phyloP scores from a whole-genome alignment of 2,888 invertebrate species.

The Ornithoptera priamus region DNA sequence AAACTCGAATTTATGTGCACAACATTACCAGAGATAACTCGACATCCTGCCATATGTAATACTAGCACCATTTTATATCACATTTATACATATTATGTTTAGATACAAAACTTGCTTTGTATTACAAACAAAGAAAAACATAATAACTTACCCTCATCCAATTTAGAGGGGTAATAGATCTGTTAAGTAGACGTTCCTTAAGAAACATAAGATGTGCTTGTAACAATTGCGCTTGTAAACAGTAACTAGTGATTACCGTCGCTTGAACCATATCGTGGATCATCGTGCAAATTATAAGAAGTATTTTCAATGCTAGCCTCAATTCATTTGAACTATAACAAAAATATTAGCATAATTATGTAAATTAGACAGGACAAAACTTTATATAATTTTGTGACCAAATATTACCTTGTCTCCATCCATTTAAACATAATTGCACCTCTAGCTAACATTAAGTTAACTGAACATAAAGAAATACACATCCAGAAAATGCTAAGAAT shows the following conservation, averaged over 20 bases:
- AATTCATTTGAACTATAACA: constrained; percentile 73
- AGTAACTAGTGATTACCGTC: constrained; percentile 90
- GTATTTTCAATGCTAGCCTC: constrained; percentile 76
- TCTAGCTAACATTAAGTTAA: constrained; percentile 83
- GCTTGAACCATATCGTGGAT: constrained; percentile 91
- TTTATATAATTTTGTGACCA: background rate
- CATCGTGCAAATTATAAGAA: constrained; percentile 84
- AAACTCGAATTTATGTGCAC: background rate
- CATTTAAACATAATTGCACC: constrained; percentile 83
- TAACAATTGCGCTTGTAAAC: constrained; percentile 88
- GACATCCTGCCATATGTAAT: constrained; percentile 16
- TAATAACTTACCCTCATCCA: constrained; percentile 85
- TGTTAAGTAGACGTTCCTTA: constrained; percentile 85
- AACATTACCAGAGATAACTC: constrained; percentile 3
- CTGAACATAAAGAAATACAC: constrained; percentile 82
- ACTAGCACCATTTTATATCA: constrained; percentile 8
- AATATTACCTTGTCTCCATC: constrained; percentile 78
- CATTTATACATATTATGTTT: background rate
- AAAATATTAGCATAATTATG: constrained; percentile 29
- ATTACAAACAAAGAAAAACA: background rate
- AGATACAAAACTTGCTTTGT: background rate
- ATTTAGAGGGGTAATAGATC: constrained; percentile 85
- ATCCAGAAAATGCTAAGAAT: constrained; percentile 85
- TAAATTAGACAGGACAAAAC: background rate
- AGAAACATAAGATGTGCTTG: constrained; percentile 87